A percentile compares a stretch with the other conserved stretches of the same genome.
These are phyloP conservation scores for Drosophila antonietae DNA, from an alignment of 2,888 invertebrate species.

Conservation along the genomic window DNA sequence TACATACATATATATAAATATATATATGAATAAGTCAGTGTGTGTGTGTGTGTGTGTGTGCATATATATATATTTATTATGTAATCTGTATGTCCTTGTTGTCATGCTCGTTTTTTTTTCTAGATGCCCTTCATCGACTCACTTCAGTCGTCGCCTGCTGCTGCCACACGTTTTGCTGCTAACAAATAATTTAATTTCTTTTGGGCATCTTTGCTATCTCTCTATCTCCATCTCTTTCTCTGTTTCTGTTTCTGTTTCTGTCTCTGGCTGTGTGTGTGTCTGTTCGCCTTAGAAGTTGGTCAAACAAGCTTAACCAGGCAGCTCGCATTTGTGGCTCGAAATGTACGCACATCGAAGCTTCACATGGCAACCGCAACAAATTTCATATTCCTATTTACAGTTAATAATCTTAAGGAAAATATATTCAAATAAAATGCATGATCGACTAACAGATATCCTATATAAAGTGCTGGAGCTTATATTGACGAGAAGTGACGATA, in stretches of 20 bases:
- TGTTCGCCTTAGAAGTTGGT: slow-evolving; percentile 24
- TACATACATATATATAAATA: background rate
- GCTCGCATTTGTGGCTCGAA: slow-evolving; percentile 24
- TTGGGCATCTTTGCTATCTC: slow-evolving; percentile 34
- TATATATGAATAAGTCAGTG: background rate
- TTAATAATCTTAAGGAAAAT: slow-evolving; percentile 41
- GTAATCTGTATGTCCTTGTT: slow-evolving; percentile 71
- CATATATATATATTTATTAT: slow-evolving; percentile 46
- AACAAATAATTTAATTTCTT: slow-evolving; percentile 76
- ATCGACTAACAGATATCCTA: background rate
- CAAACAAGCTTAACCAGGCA: slow-evolving; percentile 43
- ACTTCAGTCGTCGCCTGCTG: slow-evolving; percentile 6
- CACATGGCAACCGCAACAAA: slow-evolving; percentile 23
- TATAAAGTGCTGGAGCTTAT: background rate
- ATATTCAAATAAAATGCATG: background rate
- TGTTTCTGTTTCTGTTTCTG: background rate
- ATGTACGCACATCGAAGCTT: slow-evolving; percentile 18
- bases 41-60: slow-evolving; percentile 30
- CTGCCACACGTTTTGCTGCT: slow-evolving; percentile 44
- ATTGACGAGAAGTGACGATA: background rate
- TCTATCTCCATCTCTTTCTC: background rate
- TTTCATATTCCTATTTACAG: slow-evolving; percentile 39
- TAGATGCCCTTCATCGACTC: slow-evolving; percentile 50
- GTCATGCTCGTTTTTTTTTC: slow-evolving; percentile 68
- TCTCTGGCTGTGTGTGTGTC: background rate